Evolutionary conservation across 2,797 vertebrate species (phyloP), one percentile per base, ranked within the genome.

Genomic region (Lateolabrax maculatus): DNA sequence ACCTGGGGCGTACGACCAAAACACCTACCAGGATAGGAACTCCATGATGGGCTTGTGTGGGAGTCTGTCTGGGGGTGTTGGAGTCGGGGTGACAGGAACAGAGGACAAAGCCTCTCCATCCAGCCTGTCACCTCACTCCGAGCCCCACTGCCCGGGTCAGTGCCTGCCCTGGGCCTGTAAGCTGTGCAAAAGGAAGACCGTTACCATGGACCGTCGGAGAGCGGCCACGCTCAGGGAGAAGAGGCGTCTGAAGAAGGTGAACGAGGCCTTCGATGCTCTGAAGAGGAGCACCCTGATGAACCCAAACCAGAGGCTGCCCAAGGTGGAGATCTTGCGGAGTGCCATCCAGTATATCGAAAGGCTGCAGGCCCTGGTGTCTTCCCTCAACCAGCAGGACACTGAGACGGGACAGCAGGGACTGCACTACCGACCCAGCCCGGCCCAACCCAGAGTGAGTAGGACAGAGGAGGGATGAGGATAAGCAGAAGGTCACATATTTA

Each of bases 311-410:
- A 94, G 98, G 85, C 96, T 99, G 95, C 98, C 98, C 89, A 99
- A 99, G 90, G 98, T 99, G 94, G 98, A 99, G 94, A 99, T 99
- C 92, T 94, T 99, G 92, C 96, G 98, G 85, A 98, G 97, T 0
- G 98, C 98, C 93, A 99, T 99, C 91, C 98, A 99, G 94, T 99
- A 99, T 89, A 99, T 99, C 8, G 98, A 99, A 91, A 95, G 98
- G 67, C 96, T 99, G 56, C 98, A 99, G 95, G 96, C 97, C n/a
- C 93, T 99, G 87, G 97, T 99, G 90, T 96, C 97, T 87, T 97
- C 97, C 41, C 97, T 99, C 86, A 98, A 98, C 95, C 98, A 99
- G 94, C 97, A 98, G 93, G 98, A 99, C 86, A 94, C 94, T 0
- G 97, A 97, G 77, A 96, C 97, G 52, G 93, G 89, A 41, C 96